Conservation (phyloP, 1,140 invertebrate species). For the Antheraea pernyi region DNA sequence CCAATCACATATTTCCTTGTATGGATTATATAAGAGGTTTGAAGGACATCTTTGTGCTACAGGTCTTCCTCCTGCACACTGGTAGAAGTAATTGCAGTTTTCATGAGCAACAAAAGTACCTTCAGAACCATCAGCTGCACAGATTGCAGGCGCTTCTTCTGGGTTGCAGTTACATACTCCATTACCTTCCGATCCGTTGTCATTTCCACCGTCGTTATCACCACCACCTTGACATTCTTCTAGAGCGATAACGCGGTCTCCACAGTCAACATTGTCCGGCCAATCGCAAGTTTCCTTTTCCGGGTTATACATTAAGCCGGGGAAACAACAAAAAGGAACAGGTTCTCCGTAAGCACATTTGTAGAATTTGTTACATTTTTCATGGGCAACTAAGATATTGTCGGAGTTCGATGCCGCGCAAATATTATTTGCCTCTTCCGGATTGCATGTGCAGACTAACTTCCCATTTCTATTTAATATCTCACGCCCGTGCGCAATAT, state of each 20-base stretch:
- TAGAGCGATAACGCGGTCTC: neutral
- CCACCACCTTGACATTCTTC: slow-evolving; percentile 9
- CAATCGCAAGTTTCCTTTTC: slow-evolving; percentile 79
- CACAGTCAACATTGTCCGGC: slow-evolving; percentile 74
- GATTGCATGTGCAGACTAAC: slow-evolving; percentile 30
- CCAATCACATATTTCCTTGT: slow-evolving; percentile 80
- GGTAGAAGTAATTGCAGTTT: slow-evolving; percentile 41
- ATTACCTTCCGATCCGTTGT: neutral
- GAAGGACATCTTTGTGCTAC: slow-evolving; percentile 59
- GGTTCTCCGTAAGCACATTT: slow-evolving; percentile 32
- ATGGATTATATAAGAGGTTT: slow-evolving; percentile 79
- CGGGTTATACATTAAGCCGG: slow-evolving; percentile 79
- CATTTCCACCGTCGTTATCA: slow-evolving; percentile 1
- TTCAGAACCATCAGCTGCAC: slow-evolving; percentile 19
- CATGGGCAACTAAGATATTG: slow-evolving; percentile 33
- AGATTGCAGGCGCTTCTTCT: slow-evolving; percentile 25
- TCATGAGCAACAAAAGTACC: slow-evolving; percentile 32
- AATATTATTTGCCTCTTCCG: slow-evolving; percentile 33
- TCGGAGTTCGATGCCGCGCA: slow-evolving; percentile 31
- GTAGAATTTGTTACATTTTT: slow-evolving; percentile 45
- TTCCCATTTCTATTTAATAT: slow-evolving; percentile 7
- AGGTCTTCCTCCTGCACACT: slow-evolving; percentile 28
- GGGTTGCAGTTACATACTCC: slow-evolving; percentile 24
- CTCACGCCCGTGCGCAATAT: slow-evolving; percentile 28
- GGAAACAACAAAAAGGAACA: slow-evolving; percentile 13